Base-by-base conservation (phyloP, 53 echinoderm and acorn worm genomes). In the Holothuria leucospilota region DNA sequence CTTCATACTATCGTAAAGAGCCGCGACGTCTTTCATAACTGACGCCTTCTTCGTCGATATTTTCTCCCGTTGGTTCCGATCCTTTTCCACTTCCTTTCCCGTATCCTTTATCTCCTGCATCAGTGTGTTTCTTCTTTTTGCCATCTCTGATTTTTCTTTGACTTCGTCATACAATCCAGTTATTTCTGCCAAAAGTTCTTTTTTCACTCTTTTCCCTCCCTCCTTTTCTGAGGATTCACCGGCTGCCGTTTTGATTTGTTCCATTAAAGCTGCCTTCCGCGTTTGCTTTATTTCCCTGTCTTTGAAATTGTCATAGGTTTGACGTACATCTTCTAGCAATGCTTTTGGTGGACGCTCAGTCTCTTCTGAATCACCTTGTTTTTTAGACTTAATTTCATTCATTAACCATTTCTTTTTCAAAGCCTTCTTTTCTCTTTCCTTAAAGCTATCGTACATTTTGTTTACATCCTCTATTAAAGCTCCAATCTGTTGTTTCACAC, bases 1-100 rank as follows among this genome's bases (percentile, higher is more conserved):
- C 26, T 28, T 24, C 15, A 61, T 59, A 13, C 78, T 59, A 41
- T 56, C 58, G 20, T 66, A 23, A 18, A 72, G 24, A 42, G 72
- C 75, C 8, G 75, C 75, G 20, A 75, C 75, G 51, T 75, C 75
- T 52, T 75, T 75, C 75, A 75, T 75, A 25, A 75, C 75, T 39
- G 61, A 63, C 15, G 63, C 61, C 39, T 81, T 81, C 39, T 81
- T 81, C 9, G 14, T 39, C 21, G 90, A 68, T 69, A 79, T 85
- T 20, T 58, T 85, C 66, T 77, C n/a, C 56, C 23, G 9, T 20
- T 65, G 27, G 29, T 25, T 63, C 27, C 63, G 65, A 77, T 52
- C 69, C 20, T 28, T 69, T n/a, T n/a, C 46, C 52, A 29, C n/a
- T 20, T 27, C 21, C 4, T 82, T 25, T 21, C 59, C 62, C 1